phyloP scores from a whole-genome alignment of 2,888 invertebrate genomes.

The Diaprepes abbreviatus region DNA sequence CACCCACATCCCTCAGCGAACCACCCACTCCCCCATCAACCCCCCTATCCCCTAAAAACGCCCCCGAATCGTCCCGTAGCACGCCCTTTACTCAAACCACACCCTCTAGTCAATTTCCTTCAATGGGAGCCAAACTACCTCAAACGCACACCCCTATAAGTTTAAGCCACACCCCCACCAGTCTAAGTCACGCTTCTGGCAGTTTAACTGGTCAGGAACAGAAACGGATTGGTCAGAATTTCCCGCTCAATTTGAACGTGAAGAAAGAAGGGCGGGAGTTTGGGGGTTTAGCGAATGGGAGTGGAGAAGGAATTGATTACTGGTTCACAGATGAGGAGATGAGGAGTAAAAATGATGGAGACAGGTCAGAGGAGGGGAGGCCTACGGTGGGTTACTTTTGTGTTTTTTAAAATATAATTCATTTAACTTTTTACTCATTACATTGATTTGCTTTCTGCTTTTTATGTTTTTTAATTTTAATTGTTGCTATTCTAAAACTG shows the following conservation, averaged over 20 bases:
- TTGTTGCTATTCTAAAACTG: no score
- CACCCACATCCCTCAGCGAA: constrained; percentile 64
- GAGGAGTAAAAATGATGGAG: constrained; percentile 53
- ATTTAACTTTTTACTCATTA: not conserved
- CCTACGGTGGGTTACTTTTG: constrained; percentile 37
- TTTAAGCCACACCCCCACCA: constrained; percentile 22
- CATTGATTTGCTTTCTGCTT: not conserved
- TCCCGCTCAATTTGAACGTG: constrained; percentile 43
- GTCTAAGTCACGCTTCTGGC: constrained; percentile 17
- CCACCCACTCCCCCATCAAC: constrained; percentile 70
- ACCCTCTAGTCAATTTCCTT: constrained; percentile 45
- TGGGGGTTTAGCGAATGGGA: constrained; percentile 23
- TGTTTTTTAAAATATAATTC: no score
- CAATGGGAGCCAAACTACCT: constrained; percentile 58
- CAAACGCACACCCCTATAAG: constrained; percentile 54
- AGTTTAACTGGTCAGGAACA: constrained; percentile 6
- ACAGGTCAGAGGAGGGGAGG: constrained; percentile 51
- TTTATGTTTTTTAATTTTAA: not conserved
- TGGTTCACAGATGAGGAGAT: constrained; percentile 49
- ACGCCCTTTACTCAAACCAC: constrained; percentile 28
- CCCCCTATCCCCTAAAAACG: constrained; percentile 66
- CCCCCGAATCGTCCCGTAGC: constrained; percentile 44
- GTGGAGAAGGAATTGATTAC: constrained; percentile 25
- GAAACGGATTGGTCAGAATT: constrained; percentile 26
- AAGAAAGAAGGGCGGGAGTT: constrained; percentile 34